Base-by-base conservation (phyloP, 2,888 invertebrate genomes). In the Piscicola geometra region DNA sequence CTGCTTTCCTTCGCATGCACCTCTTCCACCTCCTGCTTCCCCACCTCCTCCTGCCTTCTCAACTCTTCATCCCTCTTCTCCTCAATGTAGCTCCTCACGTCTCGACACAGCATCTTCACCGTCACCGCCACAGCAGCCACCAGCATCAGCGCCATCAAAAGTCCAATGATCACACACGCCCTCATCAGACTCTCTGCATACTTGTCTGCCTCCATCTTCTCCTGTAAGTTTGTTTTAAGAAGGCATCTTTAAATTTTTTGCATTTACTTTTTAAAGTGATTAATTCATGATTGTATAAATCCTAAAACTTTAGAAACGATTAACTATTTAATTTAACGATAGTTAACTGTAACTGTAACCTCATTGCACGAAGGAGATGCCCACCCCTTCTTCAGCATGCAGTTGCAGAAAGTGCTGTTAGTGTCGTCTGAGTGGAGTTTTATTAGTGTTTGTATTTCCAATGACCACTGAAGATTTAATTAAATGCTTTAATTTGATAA, bases 1-100 rank as follows among this genome's bases (percentile, higher is more conserved):
- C 32, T 28, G 77, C 82, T 81, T 85, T 41, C 15, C 41, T 41
- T 25, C 9, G n/a, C 25, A 5, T 15, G 60, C 3, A 3, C 25
- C n/a, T 56, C 60, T 25, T 56, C 25, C 21, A 56, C n/a, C 60
- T 18, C 3, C n/a, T 56, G 60, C 25, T 15, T 18, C 60, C n/a
- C 5, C 60, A 56, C 9, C 21, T n/a, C 5, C 25, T 56, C 25
- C 15, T 56, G 15, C 5, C 60, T 9, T n/a, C n/a, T 18, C 60
- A 56, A 56, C 21, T n/a, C 5, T 21, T 56, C 25, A n/a, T 56
- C 60, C 5, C 60, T 9, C 25, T 56, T 56, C 15, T 56, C n/a
- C 25, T 56, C 60, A 56, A 56, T 56, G 25, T 56, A 21, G 3
- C 25, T 56, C 25, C 3, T 56, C n/a, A 56, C n/a, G n/a, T 56